phyloP scores from a whole-genome alignment of 2,113 vertebrate genomes.

The Scomber scombrus region DNA sequence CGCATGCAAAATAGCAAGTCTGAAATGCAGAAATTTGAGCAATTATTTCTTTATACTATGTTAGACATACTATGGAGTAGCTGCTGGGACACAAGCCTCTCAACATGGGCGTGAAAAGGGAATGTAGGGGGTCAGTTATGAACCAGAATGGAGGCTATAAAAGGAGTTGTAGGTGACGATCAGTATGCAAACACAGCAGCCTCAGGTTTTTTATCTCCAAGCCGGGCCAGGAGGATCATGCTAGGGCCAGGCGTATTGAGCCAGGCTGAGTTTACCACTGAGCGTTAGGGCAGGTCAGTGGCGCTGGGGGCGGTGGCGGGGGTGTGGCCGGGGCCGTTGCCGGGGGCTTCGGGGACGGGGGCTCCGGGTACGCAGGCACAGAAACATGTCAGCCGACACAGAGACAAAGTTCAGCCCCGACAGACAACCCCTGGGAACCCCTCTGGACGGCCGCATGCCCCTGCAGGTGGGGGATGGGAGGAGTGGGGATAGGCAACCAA shows the following conservation, averaged over 20 bases:
- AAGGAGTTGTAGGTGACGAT: constrained; percentile 60
- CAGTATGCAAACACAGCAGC: constrained; percentile 75
- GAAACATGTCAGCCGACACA: constrained; percentile 83
- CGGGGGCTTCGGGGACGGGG: constrained; percentile 80
- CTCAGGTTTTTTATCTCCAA: constrained; percentile 49
- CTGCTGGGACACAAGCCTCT: constrained; percentile 39
- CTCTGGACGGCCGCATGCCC: constrained; percentile 83
- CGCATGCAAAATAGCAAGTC: constrained; percentile 77
- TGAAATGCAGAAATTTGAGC: constrained; percentile 57
- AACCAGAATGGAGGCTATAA: constrained; percentile 52
- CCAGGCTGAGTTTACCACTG: constrained; percentile 83
- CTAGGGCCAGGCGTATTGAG: constrained; percentile 54
- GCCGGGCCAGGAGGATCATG: constrained; percentile 60
- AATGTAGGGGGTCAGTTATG: constrained; percentile 41
- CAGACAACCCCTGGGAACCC: constrained; percentile 85
- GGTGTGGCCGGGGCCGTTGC: constrained; percentile 79
- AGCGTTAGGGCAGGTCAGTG: constrained; percentile 83
- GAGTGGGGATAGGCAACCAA: constrained; percentile 80
- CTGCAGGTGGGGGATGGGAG: constrained; percentile 80
- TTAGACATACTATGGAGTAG: constrained; percentile 51
- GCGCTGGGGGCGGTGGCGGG: constrained; percentile 77
- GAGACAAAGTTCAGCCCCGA: constrained; percentile 86
- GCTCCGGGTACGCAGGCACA: constrained; percentile 85
- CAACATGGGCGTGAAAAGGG: neutral
- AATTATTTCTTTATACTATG: constrained; percentile 23